Evolutionary conservation across 1,140 invertebrate species (phyloP), one percentile per base, ranked within the genome.

Genomic region (Drosophila parvula): DNA sequence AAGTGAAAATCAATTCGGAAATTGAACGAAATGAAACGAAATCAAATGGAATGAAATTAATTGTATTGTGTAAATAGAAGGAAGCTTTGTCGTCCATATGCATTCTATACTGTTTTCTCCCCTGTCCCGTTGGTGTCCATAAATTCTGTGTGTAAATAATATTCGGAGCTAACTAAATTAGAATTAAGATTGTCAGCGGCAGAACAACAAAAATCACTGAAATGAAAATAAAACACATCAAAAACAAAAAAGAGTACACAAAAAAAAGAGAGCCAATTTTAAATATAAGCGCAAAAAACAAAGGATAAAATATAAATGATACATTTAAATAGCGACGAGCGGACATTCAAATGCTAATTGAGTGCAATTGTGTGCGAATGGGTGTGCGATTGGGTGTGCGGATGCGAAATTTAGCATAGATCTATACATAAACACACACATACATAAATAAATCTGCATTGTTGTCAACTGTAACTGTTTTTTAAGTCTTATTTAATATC

Each of bases 401-500:
- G 63, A 12, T 56, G 67, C 12, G 28, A n/a, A 32, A 50, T 67
- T 73, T 59, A 60, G 47, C 34, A 53, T 85, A 77, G 81, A 41
- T 50, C 22, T 48, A 57, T 78, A 51, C 59, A 68, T 60, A 68
- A 43, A 67, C 32, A 40, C 34, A 69, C 34, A 47, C 41, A 59
- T 12, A 68, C 58, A 67, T 40, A 73, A n/a, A n/a, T 82, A 74
- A 79, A 74, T 80, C 76, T 83, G 84, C 84, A 88, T 88, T 89
- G 84, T 83, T 88, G 82, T 86, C 61, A 86, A 86, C 82, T 82
- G 76, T 86, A 86, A 88, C 74, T 67, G 77, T 78, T 83, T 88
- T 88, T 88, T 77, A 83, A 89, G 73, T 88, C 83, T 80, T 71
- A 88, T 81, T 88, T 88, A 83, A 88, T 73, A 78, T 80, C 83